phyloP scores from a whole-genome alignment of 2,888 invertebrate genomes.

The Andrena fulva region DNA sequence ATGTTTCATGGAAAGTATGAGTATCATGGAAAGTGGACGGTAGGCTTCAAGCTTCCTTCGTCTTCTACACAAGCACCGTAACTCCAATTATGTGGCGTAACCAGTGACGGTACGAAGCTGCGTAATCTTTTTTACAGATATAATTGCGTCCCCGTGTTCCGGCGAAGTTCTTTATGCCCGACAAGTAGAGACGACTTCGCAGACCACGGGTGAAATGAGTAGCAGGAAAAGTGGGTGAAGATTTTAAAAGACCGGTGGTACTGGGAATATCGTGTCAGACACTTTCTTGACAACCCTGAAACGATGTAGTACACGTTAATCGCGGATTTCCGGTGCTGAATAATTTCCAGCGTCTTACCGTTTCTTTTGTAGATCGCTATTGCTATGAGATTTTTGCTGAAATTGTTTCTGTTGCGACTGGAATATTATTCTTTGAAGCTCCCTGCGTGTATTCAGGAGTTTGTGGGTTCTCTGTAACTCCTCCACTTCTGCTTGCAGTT shows the following conservation, averaged over 20 bases:
- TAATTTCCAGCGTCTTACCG: not conserved
- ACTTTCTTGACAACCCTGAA: not conserved
- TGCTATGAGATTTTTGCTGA: not conserved
- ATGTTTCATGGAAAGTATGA: conserved; percentile 29
- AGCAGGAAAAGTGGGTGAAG: not conserved
- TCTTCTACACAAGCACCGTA: conserved; percentile 64
- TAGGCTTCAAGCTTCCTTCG: conserved; percentile 34
- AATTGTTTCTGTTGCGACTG: conserved; percentile 11
- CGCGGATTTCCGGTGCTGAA: too few species aligned
- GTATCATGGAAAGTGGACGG: conserved; percentile 53
- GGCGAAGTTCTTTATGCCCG: conserved; percentile 4
- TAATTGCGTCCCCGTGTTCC: conserved; percentile 65
- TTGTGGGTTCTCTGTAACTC: conserved; percentile 85
- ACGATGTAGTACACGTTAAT: too few species aligned
- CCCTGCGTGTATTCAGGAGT: conserved; percentile 77
- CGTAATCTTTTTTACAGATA: conserved; percentile 66
- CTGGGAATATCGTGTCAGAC: not conserved
- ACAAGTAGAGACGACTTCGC: conserved; percentile 16
- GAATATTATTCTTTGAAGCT: conserved; percentile 65
- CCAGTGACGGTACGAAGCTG: conserved; percentile 64
- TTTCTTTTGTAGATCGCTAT: not conserved
- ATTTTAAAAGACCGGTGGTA: not conserved
- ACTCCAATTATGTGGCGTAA: conserved; percentile 75
- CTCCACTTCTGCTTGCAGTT: conserved; percentile 85
- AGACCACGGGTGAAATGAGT: not conserved